Base-by-base conservation (phyloP, 35 echinoderm and acorn worm genomes). In the Anneissia japonica region DNA sequence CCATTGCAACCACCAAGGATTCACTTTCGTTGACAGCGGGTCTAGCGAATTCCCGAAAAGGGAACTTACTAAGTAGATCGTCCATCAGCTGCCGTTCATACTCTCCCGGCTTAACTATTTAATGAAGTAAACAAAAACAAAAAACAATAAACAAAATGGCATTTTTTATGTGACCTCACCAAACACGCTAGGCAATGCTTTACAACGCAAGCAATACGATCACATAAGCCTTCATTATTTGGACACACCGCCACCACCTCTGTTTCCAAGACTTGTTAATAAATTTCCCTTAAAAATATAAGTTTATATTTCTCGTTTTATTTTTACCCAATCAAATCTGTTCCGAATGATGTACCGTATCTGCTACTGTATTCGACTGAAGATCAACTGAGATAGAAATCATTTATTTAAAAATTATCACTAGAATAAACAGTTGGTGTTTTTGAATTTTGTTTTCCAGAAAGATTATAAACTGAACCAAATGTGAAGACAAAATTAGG, bases 31-130 rank as follows among this genome's bases (percentile, higher is more conserved):
- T 74, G 73, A 77, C 35, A 28, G 84, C 72, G 14, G 84, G 84
- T 39, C 84, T 36, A 77, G 84, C 73, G 10, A 77, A 51, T 13
- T 86, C 84, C 23, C 84, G 72, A 31, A 77, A 86, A 35, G 73
- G 73, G 21, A 43, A 86, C 30, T 39, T 37, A 46, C 77, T 75
- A 21, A 86, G 73, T 0, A 86, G 84, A 37, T 29, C 37, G 31
- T 21, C 10, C 26, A 86, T 36, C 19, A 86, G 36, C 30, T 35
- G 39, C 0, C 84, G 72, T 36, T 86, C 84, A n/a, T 86, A 37
- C 31, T 77, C 74, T 31, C 84, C 84, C 31, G 84, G 64, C 14
- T 36, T 38, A 32, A 31, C 36, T 77, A 39, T 75, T 77, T 43
- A 19, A 28, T 13, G 29, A 81, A 11, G n/a, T 14, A 46, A 72